Evolutionary conservation across 2,113 vertebrate genomes (phyloP), one percentile per base, ranked within the genome.

Genomic region (Scartelaos histophorus): DNA sequence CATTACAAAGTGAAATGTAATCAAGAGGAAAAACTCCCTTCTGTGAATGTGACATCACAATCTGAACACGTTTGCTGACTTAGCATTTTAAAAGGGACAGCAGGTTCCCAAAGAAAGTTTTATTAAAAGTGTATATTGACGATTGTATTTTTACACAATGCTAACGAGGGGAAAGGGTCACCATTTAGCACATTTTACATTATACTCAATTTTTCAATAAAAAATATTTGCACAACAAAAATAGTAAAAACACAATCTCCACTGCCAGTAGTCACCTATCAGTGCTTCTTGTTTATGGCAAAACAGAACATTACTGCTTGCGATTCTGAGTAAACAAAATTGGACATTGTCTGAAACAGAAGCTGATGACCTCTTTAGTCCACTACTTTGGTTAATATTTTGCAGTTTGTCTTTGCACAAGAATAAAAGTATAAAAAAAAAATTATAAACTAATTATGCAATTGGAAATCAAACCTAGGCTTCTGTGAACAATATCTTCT

Each of bases 401-500:
- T 35, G 17, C n/a, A 12, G 21, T 57, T 13, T 25, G 70, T 38
- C 47, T 60, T 45, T 47, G 60, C 53, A 24, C 0, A 2, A 78
- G 21, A 78, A 83, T 69, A 51, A 70, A 74, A 71, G 54, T 19
- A 56, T n/a, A 0, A 70, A 78, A 29, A 29, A 29, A 29, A 66
- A 76, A 17, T 34, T 16, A 1, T 10, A 22, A 22, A 67, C 80
- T 70, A 76, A 70, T 69, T 69, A 74, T 78, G 79, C 82, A 62
- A 74, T 57, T 79, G 51, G 57, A 76, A 86, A 86, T 70, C 71
- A 86, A 86, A 70, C 71, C n/a, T 19, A 58, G 13, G 17, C 82
- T 70, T 70, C 54, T 51, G 15, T 74, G 75, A 68, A 25, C 69
- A 12, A 13, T 22, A 56, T 69, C 56, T 53, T 22, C 75, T 74